A percentile compares a stretch with the other conserved stretches of the same genome.
phyloP scores from a whole-genome alignment of 1,140 invertebrate genomes.

The Teleogryllus occipitalis region DNA sequence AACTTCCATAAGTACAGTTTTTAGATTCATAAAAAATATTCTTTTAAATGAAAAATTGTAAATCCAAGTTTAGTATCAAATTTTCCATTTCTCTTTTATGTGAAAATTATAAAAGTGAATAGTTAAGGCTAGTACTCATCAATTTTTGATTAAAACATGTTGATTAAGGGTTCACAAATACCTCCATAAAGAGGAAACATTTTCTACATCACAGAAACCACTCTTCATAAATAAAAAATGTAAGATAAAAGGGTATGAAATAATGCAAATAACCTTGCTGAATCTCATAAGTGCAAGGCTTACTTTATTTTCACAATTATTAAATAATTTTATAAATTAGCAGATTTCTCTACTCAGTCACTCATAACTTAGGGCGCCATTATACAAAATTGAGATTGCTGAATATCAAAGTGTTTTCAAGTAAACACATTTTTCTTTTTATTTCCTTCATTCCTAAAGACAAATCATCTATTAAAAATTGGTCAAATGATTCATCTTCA shows the following conservation, averaged over 20 bases:
- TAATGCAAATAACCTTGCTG: background rate
- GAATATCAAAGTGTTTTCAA: background rate
- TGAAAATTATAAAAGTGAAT: too few species aligned
- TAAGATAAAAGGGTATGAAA: background rate
- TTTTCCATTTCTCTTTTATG: too few species aligned
- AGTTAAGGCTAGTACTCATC: background rate
- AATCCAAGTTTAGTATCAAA: too few species aligned
- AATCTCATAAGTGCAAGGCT: background rate
- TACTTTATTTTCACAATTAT: background rate
- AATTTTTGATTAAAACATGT: background rate
- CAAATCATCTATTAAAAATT: background rate
- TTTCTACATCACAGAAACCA: background rate
- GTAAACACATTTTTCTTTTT: background rate
- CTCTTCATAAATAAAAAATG: background rate
- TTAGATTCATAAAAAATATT: background rate
- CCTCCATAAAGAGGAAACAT: too few species aligned
- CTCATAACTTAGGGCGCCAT: too few species aligned
- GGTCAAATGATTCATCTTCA: background rate
- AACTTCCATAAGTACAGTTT: background rate
- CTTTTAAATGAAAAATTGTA: background rate
- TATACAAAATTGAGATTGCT: too few species aligned
- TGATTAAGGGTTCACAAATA: background rate
- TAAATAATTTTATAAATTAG: background rate
- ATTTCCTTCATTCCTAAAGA: background rate
- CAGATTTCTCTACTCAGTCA: background rate